Conservation (phyloP, 2,797 vertebrate species). For the Spheniscus humboldti region DNA sequence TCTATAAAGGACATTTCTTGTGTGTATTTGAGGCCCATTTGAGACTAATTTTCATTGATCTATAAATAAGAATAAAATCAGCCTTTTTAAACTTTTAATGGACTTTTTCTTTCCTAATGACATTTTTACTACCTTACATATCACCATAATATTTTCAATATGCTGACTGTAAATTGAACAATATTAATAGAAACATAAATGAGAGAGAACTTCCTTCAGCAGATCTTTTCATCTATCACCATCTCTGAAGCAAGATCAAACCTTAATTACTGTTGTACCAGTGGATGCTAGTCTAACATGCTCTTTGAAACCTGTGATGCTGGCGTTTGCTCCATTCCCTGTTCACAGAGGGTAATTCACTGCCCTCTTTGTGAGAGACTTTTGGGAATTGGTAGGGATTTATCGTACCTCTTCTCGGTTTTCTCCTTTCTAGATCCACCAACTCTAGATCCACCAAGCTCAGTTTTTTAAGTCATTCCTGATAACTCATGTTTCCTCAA, state of each 20-base stretch:
- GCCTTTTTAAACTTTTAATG: not conserved
- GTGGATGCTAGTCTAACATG: not conserved
- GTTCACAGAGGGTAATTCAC: not conserved
- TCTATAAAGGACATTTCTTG: not conserved
- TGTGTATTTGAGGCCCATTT: not conserved
- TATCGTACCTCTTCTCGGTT: not conserved
- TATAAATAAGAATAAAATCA: not conserved
- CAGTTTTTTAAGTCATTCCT: not conserved
- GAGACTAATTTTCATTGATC: not conserved
- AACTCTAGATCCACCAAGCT: not conserved
- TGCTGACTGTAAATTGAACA: not conserved
- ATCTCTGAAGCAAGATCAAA: not conserved
- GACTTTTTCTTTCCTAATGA: not conserved
- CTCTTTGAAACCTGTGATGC: not conserved
- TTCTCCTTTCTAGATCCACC: not conserved
- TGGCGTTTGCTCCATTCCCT: not conserved
- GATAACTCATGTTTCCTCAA: not conserved
- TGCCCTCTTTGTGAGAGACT: not conserved
- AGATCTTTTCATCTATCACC: not conserved
- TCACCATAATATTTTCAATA: not conserved
- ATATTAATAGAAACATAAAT: not conserved
- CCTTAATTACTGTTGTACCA: not conserved
- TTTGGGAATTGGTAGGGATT: not conserved
- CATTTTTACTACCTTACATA: not conserved
- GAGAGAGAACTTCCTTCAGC: not conserved